Evolutionary conservation across 2,797 vertebrate species (phyloP).

Genomic region (Phataginus tricuspis): DNA sequence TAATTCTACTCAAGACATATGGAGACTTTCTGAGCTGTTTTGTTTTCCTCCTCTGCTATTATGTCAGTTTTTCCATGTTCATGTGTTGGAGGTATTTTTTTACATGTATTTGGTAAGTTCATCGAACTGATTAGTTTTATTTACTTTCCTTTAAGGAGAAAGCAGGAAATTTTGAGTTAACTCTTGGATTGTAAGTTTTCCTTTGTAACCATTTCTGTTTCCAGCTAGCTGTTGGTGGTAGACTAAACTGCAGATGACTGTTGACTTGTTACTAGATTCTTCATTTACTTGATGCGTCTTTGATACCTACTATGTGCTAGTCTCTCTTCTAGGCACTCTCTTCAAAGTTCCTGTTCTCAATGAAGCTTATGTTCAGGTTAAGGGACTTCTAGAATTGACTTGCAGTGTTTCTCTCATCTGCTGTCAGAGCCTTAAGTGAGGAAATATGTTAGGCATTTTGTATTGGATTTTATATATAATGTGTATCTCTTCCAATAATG

Average conservation of each 20-base stretch:
- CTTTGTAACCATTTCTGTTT: conserved; percentile 30
- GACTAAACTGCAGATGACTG: neutral
- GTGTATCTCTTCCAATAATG: neutral
- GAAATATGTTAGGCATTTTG: neutral
- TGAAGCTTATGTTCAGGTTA: neutral
- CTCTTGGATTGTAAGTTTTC: neutral
- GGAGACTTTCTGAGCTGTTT: neutral
- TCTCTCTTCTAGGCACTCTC: neutral
- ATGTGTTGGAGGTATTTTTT: neutral
- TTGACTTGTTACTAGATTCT: neutral
- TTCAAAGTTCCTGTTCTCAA: neutral
- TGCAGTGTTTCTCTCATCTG: neutral
- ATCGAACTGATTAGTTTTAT: conserved; percentile 18
- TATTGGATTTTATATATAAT: neutral
- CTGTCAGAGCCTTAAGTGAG: conserved; percentile 36
- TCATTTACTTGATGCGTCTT: conserved; percentile 8
- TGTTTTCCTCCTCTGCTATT: neutral
- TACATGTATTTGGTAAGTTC: neutral
- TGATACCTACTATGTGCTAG: neutral
- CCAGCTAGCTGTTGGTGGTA: neutral
- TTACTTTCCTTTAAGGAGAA: conserved; percentile 16
- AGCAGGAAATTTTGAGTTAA: conserved; percentile 25
- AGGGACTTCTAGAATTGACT: neutral
- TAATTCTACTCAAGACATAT: neutral
- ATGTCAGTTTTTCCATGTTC: neutral